phyloP scores from a whole-genome alignment of 2,797 vertebrate genomes.

The Platyrinchus mystaceus region DNA sequence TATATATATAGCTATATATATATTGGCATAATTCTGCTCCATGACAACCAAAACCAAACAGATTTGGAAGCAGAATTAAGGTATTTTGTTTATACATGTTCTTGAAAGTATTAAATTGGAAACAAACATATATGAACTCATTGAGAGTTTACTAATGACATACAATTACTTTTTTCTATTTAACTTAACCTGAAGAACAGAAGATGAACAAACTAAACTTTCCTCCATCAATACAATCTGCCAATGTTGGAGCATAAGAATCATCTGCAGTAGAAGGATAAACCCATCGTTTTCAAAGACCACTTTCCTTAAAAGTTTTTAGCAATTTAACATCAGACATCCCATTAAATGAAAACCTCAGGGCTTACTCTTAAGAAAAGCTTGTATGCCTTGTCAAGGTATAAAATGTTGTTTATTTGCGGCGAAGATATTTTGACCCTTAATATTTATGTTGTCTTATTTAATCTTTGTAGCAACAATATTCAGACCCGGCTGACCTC shows the following conservation, averaged over 20 bases:
- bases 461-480: not conserved
- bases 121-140: not conserved
- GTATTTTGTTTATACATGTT: rapidly evolving
- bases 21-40: not conserved
- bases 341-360: not conserved
- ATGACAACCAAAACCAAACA: not conserved
- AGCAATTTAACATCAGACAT: not conserved
- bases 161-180: not conserved
- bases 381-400: not conserved
- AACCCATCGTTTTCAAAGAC: not conserved
- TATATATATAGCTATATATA: too few species aligned
- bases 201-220: not conserved
- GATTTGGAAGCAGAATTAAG: not conserved
- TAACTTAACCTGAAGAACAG: not conserved
- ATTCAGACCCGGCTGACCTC: not conserved
- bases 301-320: not conserved
- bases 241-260: not conserved
- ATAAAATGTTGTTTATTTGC: not conserved
- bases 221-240: not conserved
- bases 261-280: not conserved
- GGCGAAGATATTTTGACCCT: not conserved
- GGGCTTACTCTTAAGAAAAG: not conserved
- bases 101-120: not conserved
- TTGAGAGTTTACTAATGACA: not conserved
- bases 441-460: not conserved